Conservation (phyloP, 1,140 invertebrate genomes). For the Cyphomyrmex costatus region DNA sequence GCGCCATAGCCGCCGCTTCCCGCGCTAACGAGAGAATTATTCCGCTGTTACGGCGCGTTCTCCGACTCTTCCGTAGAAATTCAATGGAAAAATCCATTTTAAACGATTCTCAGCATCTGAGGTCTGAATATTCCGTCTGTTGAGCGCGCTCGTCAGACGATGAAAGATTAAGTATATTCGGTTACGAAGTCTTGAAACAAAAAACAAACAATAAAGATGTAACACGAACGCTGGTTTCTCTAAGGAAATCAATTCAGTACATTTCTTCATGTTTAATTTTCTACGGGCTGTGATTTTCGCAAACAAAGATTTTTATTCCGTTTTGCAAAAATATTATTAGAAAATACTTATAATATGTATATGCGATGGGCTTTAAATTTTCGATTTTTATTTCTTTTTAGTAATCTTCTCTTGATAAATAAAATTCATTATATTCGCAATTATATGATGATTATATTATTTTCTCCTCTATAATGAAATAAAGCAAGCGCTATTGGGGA, state of each 20-base stretch:
- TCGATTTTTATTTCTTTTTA: background rate
- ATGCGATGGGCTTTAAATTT: no score
- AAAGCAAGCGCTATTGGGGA: background rate
- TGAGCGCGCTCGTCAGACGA: slow-evolving; percentile 53
- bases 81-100: slow-evolving; percentile 62
- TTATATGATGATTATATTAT: background rate
- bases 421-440: background rate
- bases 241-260: slow-evolving; percentile 42
- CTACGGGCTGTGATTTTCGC: background rate
- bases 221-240: slow-evolving; percentile 13
- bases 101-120: slow-evolving; percentile 50
- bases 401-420: background rate
- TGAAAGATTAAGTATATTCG: slow-evolving; percentile 61
- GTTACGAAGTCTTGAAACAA: slow-evolving; percentile 51
- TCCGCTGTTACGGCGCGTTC: slow-evolving; percentile 52
- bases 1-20: background rate
- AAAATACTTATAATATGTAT: no score
- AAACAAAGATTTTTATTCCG: background rate
- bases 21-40: slow-evolving; percentile 63
- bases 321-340: background rate
- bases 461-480: background rate
- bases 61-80: slow-evolving; percentile 56
- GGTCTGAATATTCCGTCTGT: slow-evolving; percentile 50
- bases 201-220: slow-evolving; percentile 34
- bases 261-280: slow-evolving; percentile 28